Percentiles rank a stretch among this genome's conserved stretches.
Conservation (phyloP, 1,140 invertebrate genomes). For the Papilio polyxenes region DNA sequence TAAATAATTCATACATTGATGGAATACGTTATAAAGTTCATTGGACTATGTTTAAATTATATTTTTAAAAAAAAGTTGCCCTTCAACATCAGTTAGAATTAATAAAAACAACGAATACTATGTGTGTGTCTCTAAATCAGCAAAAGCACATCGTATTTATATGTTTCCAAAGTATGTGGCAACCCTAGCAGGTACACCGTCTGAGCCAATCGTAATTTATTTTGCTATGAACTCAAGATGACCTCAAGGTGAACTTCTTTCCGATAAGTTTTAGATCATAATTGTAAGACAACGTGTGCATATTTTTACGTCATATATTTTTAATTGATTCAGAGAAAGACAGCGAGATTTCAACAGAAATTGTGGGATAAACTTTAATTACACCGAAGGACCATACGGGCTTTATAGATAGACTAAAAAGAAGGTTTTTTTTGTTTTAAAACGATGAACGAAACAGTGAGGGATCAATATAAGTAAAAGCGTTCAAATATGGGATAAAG, state of each 20-base stretch:
- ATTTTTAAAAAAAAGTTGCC: background rate
- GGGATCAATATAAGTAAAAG: too few relatives aligned
- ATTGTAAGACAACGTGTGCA: background rate
- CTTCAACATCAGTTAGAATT: background rate
- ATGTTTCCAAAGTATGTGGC: background rate
- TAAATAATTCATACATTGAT: background rate
- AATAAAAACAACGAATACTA: background rate
- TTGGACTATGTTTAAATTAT: background rate
- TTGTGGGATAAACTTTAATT: too few relatives aligned
- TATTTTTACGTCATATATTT: background rate
- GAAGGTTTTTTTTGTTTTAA: too few relatives aligned
- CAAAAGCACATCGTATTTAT: background rate
- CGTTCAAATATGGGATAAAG: too few relatives aligned
- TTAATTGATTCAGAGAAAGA: background rate
- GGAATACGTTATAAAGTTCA: background rate
- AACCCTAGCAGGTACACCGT: background rate
- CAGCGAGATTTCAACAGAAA: background rate
- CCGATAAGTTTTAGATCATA: background rate
- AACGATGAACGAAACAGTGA: too few relatives aligned
- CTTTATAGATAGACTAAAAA: too few relatives aligned
- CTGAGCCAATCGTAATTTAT: slow-evolving; percentile 2
- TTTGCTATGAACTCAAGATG: background rate
- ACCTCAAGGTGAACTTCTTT: slow-evolving; percentile 22
- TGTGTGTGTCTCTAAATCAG: background rate
- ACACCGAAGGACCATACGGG: too few relatives aligned